phyloP scores from a whole-genome alignment of 1,140 invertebrate genomes.

The Hylaeus anthracinus region DNA sequence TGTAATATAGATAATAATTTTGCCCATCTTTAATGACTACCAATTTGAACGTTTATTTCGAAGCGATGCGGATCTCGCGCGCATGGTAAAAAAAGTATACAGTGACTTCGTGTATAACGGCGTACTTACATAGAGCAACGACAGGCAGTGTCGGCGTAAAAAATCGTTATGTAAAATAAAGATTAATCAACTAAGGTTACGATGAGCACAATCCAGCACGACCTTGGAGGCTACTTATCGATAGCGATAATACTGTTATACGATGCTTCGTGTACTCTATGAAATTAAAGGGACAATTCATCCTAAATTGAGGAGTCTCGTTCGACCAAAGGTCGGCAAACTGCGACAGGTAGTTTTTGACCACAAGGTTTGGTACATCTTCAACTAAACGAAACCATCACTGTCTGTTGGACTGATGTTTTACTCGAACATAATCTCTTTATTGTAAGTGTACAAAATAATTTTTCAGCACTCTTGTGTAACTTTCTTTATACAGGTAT shows the following conservation, averaged over 20 bases:
- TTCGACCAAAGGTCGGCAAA: no score
- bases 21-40: not conserved
- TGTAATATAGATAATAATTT: no score
- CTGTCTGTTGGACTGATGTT: no score
- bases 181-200: conserved; percentile 21
- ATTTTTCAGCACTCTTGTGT: no score
- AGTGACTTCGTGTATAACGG: conserved; percentile 16
- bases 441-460: no score
- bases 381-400: no score
- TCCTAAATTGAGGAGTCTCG: not conserved
- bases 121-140: conserved; percentile 47
- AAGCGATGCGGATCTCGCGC: conserved; percentile 2
- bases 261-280: not conserved
- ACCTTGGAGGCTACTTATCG: conserved; percentile 2
- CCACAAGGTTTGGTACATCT: no score
- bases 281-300: conserved; percentile 6
- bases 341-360: no score
- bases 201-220: not conserved
- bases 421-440: no score
- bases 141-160: conserved; percentile 59
- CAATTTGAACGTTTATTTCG: not conserved
- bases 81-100: not conserved
- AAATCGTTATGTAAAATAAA: conserved; percentile 43
- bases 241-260: conserved; percentile 47
- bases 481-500: no score